phyloP scores from a whole-genome alignment of 1,140 invertebrate species.

The Drosophila varians region DNA sequence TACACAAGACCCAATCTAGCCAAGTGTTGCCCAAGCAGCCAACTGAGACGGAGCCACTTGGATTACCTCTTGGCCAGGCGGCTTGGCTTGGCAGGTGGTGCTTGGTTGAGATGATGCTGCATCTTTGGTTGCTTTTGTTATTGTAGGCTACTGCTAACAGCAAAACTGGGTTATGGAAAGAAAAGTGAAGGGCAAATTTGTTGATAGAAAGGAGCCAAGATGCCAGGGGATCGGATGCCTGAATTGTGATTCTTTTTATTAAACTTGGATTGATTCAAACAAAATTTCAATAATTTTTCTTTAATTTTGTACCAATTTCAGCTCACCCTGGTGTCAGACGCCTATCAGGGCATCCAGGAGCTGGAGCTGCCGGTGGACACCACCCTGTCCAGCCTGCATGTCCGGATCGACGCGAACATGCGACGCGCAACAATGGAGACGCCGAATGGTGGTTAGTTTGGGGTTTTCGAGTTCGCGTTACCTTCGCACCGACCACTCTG shows the following conservation, averaged over 20 bases:
- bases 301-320: slow-evolving; percentile 14
- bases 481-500: slow-evolving; percentile 31
- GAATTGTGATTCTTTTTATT: no score
- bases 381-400: slow-evolving; percentile 77
- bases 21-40: slow-evolving; percentile 73
- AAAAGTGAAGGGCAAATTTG: slow-evolving; percentile 80
- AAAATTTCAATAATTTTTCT: not conserved
- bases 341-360: slow-evolving; percentile 72
- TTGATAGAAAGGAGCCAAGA: slow-evolving; percentile 67
- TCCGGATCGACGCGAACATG: slow-evolving; percentile 79
- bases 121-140: slow-evolving; percentile 49
- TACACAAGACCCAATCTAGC: slow-evolving; percentile 24
- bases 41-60: slow-evolving; percentile 75
- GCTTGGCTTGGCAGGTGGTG: slow-evolving; percentile 39
- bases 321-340: slow-evolving; percentile 77
- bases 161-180: slow-evolving; percentile 82
- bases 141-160: slow-evolving; percentile 55
- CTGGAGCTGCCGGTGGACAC: slow-evolving; percentile 79
- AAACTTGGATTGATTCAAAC: no score
- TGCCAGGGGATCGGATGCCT: no score
- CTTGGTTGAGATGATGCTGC: slow-evolving; percentile 75
- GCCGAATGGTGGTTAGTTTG: slow-evolving; percentile 83
- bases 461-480: no score
- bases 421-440: slow-evolving; percentile 76
- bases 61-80: slow-evolving; percentile 67